Percentiles rank a stretch among this genome's conserved stretches.
Conservation (phyloP, 2,888 invertebrate genomes). For the Polydrusus cervinus region DNA sequence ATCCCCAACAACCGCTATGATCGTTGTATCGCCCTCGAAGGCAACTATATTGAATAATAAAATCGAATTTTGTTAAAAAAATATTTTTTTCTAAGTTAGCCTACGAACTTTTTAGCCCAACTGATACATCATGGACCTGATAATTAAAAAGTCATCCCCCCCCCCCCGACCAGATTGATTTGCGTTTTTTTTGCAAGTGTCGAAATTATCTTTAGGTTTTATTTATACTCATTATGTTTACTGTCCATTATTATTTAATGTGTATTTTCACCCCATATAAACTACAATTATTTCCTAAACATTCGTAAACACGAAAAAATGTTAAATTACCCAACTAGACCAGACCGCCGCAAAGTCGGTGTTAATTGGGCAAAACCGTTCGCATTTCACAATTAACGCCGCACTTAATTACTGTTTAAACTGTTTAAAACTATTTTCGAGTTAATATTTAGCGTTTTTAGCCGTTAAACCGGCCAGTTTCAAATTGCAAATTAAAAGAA, state of each 20-base stretch:
- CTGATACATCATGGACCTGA: too few species aligned
- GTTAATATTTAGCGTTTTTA: conserved; percentile 6
- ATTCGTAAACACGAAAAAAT: not conserved
- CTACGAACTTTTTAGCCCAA: too few species aligned
- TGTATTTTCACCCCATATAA: not conserved
- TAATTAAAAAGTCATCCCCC: too few species aligned
- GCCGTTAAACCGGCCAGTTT: not conserved
- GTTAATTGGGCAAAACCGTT: conserved; percentile 33
- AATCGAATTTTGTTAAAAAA: too few species aligned
- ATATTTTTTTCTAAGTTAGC: too few species aligned
- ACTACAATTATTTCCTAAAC: conserved; percentile 19
- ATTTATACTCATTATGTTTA: too few species aligned
- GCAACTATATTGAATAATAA: too few species aligned
- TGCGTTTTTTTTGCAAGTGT: too few species aligned
- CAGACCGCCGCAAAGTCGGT: conserved; percentile 17
- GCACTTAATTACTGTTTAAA: conserved; percentile 20
- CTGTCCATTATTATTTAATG: not conserved
- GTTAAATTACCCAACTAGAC: conserved; percentile 7
- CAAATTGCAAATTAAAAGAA: not conserved
- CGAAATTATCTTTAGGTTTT: too few species aligned
- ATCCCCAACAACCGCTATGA: too few species aligned
- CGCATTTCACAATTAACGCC: conserved; percentile 20
- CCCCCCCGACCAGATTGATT: too few species aligned
- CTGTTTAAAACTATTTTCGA: not conserved
- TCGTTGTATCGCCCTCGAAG: too few species aligned